These are phyloP conservation scores for Zootoca vivipara DNA, from an alignment of 2,113 vertebrate species.

Conservation along the genomic window DNA sequence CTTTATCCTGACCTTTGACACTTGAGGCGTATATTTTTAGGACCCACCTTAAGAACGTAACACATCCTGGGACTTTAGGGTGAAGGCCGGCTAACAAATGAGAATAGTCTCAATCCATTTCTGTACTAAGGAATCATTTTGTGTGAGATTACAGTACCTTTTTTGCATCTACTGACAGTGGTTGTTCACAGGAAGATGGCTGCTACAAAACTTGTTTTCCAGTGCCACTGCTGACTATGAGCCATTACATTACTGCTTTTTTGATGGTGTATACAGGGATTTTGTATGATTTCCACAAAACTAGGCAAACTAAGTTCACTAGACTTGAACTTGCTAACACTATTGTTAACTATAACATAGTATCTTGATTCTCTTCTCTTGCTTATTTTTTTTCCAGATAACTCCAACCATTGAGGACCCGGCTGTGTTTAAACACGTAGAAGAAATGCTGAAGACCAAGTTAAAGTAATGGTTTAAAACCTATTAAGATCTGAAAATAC, in stretches of 20 bases:
- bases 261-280: not conserved
- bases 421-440: slow-evolving; percentile 84
- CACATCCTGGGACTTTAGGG: no score
- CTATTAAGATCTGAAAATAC: not conserved
- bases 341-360: not conserved
- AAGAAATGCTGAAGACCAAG: slow-evolving; percentile 76
- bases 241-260: not conserved
- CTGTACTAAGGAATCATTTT: not conserved
- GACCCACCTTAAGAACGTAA: no score
- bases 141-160: not conserved
- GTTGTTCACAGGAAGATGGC: not conserved
- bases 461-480: slow-evolving; percentile 38
- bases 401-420: slow-evolving; percentile 94
- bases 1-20: no score
- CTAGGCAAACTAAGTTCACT: slow-evolving; percentile 13
- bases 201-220: not conserved
- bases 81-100: no score
- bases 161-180: not conserved
- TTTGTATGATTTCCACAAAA: slow-evolving; percentile 21
- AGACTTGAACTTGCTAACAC: not conserved
- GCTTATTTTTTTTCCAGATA: slow-evolving; percentile 77
- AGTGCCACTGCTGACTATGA: not conserved
- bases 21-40: no score
- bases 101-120: not conserved
- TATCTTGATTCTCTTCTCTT: slow-evolving; percentile 1